Percentiles rank a stretch among this genome's conserved stretches.
Evolutionary conservation across 2,113 vertebrate genomes (phyloP).

Genomic region (Rhinogobius similis): DNA sequence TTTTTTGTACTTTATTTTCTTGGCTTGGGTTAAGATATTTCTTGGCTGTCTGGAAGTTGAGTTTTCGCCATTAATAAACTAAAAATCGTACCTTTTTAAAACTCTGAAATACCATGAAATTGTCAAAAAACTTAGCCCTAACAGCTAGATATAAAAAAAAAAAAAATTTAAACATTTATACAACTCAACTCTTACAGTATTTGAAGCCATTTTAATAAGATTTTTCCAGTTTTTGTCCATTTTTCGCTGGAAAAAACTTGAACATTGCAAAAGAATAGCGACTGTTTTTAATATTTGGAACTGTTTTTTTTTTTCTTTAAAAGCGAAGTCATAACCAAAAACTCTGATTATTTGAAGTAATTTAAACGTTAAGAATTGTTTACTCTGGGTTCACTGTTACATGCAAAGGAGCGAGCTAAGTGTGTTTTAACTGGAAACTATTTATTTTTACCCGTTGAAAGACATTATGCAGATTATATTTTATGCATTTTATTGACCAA

Average conservation of each 20-base stretch:
- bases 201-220: no score
- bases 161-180: no score
- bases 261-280: background rate
- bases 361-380: background rate
- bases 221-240: background rate
- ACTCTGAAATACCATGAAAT: no score
- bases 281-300: background rate
- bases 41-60: no score
- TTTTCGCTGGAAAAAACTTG: background rate
- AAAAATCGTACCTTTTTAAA: no score
- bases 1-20: no score
- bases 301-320: background rate
- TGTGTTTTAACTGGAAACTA: constrained; percentile 2
- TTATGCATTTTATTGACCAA: constrained; percentile 3
- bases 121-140: no score
- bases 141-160: no score
- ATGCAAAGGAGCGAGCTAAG: background rate
- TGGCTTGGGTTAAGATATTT: no score
- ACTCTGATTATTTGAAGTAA: background rate
- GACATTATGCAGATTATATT: background rate
- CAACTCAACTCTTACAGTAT: no score
- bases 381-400: background rate
- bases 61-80: no score
- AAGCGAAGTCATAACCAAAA: background rate
- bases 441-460: background rate